Conservation (phyloP, 2,888 invertebrate species). For the Serripes groenlandicus region DNA sequence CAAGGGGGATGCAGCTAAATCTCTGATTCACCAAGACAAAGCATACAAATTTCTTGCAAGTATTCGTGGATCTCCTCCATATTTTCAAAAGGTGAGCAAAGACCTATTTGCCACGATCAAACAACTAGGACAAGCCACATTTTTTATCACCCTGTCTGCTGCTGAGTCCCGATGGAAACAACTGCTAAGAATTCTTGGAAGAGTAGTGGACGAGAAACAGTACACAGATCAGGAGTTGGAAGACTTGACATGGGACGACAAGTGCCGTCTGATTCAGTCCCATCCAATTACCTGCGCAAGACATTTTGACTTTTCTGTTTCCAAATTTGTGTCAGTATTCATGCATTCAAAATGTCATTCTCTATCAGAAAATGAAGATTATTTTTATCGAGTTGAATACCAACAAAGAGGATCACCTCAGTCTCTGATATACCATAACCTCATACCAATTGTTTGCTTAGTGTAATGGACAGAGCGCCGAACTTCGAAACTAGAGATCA, state of each 20-base stretch:
- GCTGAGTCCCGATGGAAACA: slow-evolving; percentile 7
- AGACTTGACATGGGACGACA: slow-evolving; percentile 21
- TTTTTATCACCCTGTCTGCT: slow-evolving; percentile 10
- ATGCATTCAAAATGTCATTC: slow-evolving; percentile 12
- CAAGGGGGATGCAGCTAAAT: neutral
- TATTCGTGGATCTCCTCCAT: slow-evolving; percentile 3
- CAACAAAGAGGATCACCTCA: slow-evolving; percentile 62
- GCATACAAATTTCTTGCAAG: neutral
- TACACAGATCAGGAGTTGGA: slow-evolving; percentile 12
- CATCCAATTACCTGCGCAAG: slow-evolving; percentile 61
- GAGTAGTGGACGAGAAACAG: neutral
- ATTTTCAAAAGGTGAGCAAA: neutral
- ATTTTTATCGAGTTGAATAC: slow-evolving; percentile 62
- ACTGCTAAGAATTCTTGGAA: neutral
- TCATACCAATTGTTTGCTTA: too few relatives aligned
- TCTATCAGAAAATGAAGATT: slow-evolving; percentile 54
- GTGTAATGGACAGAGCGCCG: too few relatives aligned
- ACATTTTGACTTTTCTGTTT: slow-evolving; percentile 59
- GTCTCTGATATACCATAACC: too few relatives aligned
- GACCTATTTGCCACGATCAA: slow-evolving; percentile 15
- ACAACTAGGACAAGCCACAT: slow-evolving; percentile 4
- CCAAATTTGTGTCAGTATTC: slow-evolving; percentile 39
- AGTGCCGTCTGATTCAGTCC: slow-evolving; percentile 31
- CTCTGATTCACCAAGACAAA: neutral
- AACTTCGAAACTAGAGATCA: too few relatives aligned